Evolutionary conservation across 2,888 invertebrate species (phyloP).

Genomic region (Cheiracanthium punctorium): DNA sequence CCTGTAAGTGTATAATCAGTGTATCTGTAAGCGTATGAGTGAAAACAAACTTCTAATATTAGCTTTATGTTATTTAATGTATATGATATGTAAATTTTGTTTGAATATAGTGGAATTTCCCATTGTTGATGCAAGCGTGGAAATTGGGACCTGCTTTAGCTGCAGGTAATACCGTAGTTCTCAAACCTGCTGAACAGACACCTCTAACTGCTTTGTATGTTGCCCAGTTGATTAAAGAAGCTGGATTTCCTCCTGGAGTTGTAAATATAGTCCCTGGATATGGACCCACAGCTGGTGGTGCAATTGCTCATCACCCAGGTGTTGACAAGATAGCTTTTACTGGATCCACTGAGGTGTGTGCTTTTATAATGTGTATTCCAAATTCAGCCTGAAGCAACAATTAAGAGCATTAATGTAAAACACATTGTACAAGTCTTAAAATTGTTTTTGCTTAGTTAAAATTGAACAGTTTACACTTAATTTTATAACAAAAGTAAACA

Average conservation of each 20-base stretch:
- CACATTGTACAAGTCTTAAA: too few relatives aligned
- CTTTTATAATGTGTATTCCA: too few relatives aligned
- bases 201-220: conserved; percentile 92
- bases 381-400: too few relatives aligned
- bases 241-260: conserved; percentile 94
- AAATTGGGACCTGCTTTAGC: conserved; percentile 85
- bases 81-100: background rate
- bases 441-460: too few relatives aligned
- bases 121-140: conserved; percentile 91
- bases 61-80: too few relatives aligned
- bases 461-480: too few relatives aligned
- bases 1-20: conserved; percentile 75
- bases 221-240: conserved; percentile 89
- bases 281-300: conserved; percentile 86
- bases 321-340: conserved; percentile 96
- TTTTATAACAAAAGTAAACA: too few relatives aligned
- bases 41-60: too few relatives aligned
- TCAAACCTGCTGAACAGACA: conserved; percentile 97
- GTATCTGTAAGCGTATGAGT: too few relatives aligned
- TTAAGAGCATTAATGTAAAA: too few relatives aligned
- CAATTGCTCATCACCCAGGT: conserved; percentile 83
- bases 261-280: conserved; percentile 93
- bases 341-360: conserved; percentile 77
- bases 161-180: conserved; percentile 83
- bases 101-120: conserved; percentile 72